Evolutionary conservation across 2,797 vertebrate genomes (phyloP).

Genomic region (Esox lucius): DNA sequence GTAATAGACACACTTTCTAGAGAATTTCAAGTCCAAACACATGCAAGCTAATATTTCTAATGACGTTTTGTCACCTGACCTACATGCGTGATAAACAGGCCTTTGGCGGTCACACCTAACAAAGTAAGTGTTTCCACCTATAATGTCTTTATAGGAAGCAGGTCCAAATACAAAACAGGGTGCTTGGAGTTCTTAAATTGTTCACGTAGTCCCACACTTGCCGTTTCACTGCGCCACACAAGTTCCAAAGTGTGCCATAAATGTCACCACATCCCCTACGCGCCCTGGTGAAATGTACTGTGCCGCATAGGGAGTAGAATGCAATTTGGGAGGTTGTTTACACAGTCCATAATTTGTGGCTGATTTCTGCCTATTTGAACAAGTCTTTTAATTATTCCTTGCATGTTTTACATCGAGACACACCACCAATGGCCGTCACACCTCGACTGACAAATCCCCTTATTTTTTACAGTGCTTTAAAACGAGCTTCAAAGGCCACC

Average conservation of each 20-base stretch:
- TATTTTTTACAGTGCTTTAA: conserved; percentile 44
- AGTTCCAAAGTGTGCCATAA: not conserved
- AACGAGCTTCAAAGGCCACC: conserved; percentile 30
- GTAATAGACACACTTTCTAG: not conserved
- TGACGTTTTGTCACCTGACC: not conserved
- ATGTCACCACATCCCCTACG: not conserved
- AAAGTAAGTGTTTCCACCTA: not conserved
- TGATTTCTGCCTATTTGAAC: conserved; percentile 21
- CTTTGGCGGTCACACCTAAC: not conserved
- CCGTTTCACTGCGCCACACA: not conserved
- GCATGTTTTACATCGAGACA: conserved; percentile 50
- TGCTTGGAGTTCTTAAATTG: not conserved
- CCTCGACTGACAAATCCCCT: conserved; percentile 15
- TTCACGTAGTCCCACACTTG: not conserved
- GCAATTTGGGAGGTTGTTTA: not conserved
- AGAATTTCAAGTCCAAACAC: not conserved
- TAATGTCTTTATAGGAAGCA: not conserved
- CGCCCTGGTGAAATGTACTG: not conserved
- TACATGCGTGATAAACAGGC: not conserved
- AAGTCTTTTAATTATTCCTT: conserved; percentile 32
- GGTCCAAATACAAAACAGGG: not conserved
- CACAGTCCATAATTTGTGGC: not conserved
- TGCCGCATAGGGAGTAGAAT: not conserved
- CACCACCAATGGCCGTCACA: conserved; percentile 15
- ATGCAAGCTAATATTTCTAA: not conserved